phyloP scores from a whole-genome alignment of 2,113 vertebrate species.

The Paramormyrops kingsleyae region DNA sequence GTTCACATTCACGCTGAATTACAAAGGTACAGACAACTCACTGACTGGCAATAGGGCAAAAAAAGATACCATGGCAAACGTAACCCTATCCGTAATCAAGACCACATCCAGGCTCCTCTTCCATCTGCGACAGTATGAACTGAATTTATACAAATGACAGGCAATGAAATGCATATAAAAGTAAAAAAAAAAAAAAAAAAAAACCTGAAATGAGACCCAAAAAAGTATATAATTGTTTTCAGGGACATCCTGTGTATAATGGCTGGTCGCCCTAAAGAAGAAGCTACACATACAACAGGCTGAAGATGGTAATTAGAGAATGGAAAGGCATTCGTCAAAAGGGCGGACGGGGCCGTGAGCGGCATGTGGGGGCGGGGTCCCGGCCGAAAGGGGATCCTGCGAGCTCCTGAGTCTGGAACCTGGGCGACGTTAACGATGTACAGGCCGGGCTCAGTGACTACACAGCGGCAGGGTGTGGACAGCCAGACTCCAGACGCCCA shows the following conservation, averaged over 20 bases:
- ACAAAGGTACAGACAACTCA: constrained; percentile 10
- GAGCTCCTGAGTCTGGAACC: not conserved
- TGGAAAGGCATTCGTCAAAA: not conserved
- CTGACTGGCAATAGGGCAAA: constrained; percentile 32
- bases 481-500: not conserved
- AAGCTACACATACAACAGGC: not conserved
- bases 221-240: constrained; percentile 1
- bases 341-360: not conserved
- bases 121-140: not conserved
- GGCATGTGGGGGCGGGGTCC: not conserved
- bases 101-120: not conserved
- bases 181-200: not conserved
- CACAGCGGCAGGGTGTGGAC: too few relatives aligned
- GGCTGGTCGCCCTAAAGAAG: not conserved
- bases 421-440: not conserved
- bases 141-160: not conserved
- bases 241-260: constrained; percentile 10
- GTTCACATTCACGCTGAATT: constrained; percentile 29
- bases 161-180: not conserved
- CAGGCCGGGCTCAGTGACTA: not conserved
- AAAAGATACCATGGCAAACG: constrained; percentile 6
- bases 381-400: not conserved
- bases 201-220: not conserved
- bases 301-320: not conserved
- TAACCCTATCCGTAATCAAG: not conserved